These are phyloP conservation scores for Leucoma salicis DNA, from an alignment of 2,888 invertebrate genomes.

Conservation along the genomic window DNA sequence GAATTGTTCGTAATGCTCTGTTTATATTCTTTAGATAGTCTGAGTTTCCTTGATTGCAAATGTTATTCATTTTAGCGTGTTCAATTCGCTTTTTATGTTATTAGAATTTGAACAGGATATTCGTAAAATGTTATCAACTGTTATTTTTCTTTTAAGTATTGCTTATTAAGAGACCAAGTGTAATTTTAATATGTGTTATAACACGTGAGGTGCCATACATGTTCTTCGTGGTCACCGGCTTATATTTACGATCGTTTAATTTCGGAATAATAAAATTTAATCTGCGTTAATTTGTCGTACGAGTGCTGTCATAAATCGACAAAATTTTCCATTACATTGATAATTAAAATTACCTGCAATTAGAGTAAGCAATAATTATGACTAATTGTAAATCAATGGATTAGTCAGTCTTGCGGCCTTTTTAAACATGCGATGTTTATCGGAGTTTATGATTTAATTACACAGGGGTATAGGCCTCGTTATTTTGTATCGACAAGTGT, in stretches of 20 bases:
- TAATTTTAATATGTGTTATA: not conserved
- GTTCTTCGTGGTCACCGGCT: conserved; percentile 3
- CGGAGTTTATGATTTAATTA: conserved; percentile 79
- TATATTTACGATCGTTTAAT: conserved; percentile 42
- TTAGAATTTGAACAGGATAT: conserved; percentile 28
- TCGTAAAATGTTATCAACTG: conserved; percentile 10
- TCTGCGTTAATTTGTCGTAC: conserved; percentile 50
- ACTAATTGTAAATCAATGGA: conserved; percentile 75
- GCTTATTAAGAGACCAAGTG: conserved; percentile 1
- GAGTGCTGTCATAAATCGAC: conserved; percentile 51
- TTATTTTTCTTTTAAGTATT: conserved; percentile 9
- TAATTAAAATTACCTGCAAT: conserved; percentile 78
- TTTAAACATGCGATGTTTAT: conserved; percentile 63
- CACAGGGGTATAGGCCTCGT: conserved; percentile 53
- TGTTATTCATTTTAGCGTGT: conserved; percentile 24
- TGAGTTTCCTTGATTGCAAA: too few species aligned
- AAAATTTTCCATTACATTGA: conserved; percentile 54
- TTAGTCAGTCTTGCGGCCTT: conserved; percentile 61
- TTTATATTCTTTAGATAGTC: too few species aligned
- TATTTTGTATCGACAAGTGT: conserved; percentile 59
- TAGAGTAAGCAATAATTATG: conserved; percentile 69
- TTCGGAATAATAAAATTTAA: conserved; percentile 51
- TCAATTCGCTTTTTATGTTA: conserved; percentile 26
- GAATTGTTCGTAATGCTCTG: not conserved
- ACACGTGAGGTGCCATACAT: conserved; percentile 1